These are phyloP conservation scores for Sinocyclocheilus maitianheensis DNA, from an alignment of 2,113 vertebrate species.

Conservation along the genomic window DNA sequence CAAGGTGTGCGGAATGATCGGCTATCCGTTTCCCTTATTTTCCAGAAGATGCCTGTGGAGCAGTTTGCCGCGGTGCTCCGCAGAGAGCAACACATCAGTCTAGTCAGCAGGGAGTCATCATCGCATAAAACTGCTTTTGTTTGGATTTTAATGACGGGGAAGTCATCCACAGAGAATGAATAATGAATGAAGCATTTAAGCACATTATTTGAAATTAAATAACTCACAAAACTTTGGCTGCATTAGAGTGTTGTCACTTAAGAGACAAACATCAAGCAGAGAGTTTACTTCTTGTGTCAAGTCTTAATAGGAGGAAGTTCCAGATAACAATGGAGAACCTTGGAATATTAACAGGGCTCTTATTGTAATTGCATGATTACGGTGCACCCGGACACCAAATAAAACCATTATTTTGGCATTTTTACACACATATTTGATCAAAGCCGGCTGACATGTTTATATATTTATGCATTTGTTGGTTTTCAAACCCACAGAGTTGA, in stretches of 20 bases:
- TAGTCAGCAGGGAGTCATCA: no score
- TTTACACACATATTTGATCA: constrained; percentile 58
- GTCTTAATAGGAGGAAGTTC: constrained; percentile 39
- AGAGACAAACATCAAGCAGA: constrained; percentile 19
- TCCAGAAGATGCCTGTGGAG: constrained; percentile 41
- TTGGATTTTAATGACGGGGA: no score
- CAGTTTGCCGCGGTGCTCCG: constrained; percentile 29
- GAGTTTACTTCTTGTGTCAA: constrained; percentile 39
- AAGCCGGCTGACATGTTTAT: constrained; percentile 45
- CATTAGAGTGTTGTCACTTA: constrained; percentile 25
- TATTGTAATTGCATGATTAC: constrained; percentile 59
- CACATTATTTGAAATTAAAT: constrained; percentile 53
- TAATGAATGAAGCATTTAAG: constrained; percentile 43
- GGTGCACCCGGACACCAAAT: constrained; percentile 54
- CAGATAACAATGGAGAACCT: constrained; percentile 48
- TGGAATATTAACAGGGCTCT: constrained; percentile 59
- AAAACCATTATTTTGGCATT: constrained; percentile 57
- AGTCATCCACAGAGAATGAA: no score
- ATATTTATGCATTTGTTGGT: constrained; percentile 48
- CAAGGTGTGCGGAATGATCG: constrained; percentile 55
- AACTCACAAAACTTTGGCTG: constrained; percentile 35
- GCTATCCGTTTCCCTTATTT: constrained; percentile 53
- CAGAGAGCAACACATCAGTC: no score
- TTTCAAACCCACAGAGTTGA: not conserved
- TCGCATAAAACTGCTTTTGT: no score